These are phyloP conservation scores for Cheilosia vulpina DNA, from an alignment of 2,888 invertebrate species.

Conservation along the genomic window DNA sequence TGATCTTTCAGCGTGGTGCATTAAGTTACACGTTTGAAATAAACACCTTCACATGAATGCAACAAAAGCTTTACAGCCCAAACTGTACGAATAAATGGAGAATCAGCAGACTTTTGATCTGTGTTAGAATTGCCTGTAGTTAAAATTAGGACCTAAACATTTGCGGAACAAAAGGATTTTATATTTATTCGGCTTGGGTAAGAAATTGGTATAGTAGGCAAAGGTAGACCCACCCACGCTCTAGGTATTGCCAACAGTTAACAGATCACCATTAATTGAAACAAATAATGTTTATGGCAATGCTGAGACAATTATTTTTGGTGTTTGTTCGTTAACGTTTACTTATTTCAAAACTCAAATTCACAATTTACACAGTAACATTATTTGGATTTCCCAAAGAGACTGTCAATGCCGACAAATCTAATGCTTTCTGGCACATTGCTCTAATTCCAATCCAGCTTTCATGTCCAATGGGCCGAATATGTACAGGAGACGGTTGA, in stretches of 20 bases:
- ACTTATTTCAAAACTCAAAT: neutral
- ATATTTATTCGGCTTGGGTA: neutral
- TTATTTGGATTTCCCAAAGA: conserved; percentile 31
- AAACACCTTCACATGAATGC: no score
- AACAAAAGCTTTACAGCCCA: no score
- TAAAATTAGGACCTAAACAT: neutral
- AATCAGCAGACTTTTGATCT: no score
- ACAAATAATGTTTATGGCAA: neutral
- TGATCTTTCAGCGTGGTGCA: no score
- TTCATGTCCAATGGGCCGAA: conserved; percentile 81
- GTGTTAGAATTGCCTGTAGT: no score
- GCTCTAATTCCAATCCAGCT: conserved; percentile 83
- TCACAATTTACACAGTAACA: neutral
- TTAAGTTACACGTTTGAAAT: no score
- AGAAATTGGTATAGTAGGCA: neutral
- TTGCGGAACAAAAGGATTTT: neutral
- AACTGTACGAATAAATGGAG: no score
- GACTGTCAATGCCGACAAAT: conserved; percentile 63
- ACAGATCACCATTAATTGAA: no score
- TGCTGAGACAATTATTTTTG: neutral
- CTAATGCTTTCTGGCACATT: conserved; percentile 81
- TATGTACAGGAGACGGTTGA: conserved; percentile 80
- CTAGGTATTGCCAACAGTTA: no score
- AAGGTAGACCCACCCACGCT: no score
- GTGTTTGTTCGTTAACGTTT: neutral